A percentile compares a stretch with the other conserved stretches of the same genome.
Evolutionary conservation across 2,888 invertebrate genomes (phyloP).

Genomic region (Eugnorisma glareosa): DNA sequence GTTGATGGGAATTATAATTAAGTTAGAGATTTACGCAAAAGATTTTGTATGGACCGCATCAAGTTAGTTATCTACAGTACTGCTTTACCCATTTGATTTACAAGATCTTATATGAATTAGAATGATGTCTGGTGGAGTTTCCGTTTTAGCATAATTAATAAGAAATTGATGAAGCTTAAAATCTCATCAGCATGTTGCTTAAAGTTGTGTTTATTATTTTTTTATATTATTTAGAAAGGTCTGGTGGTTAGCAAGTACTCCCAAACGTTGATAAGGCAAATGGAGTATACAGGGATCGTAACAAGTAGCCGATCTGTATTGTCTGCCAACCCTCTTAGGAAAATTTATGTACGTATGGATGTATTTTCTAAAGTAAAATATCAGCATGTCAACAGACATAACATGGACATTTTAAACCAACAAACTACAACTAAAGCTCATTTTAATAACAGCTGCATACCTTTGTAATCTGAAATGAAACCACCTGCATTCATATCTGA

Average conservation of each 20-base stretch:
- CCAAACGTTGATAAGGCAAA: not conserved
- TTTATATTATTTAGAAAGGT: not conserved
- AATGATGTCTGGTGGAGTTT: not conserved
- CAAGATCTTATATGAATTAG: not conserved
- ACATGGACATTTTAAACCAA: constrained; percentile 15
- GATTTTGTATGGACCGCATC: not conserved
- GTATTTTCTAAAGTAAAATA: not conserved
- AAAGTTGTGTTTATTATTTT: not conserved
- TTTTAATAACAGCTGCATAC: constrained; percentile 49
- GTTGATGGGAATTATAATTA: constrained; percentile 41
- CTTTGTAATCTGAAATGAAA: constrained; percentile 47
- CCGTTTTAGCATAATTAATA: not conserved
- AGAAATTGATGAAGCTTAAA: not conserved
- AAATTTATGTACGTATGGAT: not conserved
- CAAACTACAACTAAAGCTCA: constrained; percentile 22
- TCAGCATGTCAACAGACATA: not conserved
- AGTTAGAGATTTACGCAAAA: constrained; percentile 7
- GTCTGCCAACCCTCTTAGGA: not conserved
- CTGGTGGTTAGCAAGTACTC: not conserved
- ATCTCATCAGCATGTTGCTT: not conserved
- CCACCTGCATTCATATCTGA: constrained; percentile 58
- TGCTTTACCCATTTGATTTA: not conserved
- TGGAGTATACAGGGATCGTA: not conserved
- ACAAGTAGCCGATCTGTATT: not conserved
- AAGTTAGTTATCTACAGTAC: not conserved